phyloP scores from a whole-genome alignment of 2,888 invertebrate genomes.

The Clanis bilineata region DNA sequence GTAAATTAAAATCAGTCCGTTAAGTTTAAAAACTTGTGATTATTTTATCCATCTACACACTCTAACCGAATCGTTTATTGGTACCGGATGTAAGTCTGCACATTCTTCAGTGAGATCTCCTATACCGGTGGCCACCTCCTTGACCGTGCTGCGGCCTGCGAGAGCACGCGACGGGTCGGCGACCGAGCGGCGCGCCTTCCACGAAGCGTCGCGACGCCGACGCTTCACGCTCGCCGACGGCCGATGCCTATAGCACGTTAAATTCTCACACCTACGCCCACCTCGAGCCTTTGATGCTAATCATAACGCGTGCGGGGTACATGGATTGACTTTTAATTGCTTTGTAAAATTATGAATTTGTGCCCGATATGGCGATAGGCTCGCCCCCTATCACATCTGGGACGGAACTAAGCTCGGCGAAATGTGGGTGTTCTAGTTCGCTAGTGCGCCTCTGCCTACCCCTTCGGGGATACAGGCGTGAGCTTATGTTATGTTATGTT shows the following conservation, averaged over 20 bases:
- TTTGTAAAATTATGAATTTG: neutral
- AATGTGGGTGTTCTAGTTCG: too few species aligned
- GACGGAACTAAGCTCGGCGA: too few species aligned
- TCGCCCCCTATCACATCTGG: too few species aligned
- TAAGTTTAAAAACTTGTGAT: too few species aligned
- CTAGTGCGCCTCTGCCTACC: too few species aligned
- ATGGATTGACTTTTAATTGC: neutral
- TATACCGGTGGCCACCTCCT: slow-evolving; percentile 18
- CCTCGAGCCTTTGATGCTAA: neutral
- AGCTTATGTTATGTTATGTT: too few species aligned
- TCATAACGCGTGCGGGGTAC: neutral
- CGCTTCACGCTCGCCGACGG: neutral
- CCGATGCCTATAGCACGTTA: too few species aligned
- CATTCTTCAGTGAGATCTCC: neutral
- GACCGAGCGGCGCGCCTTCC: slow-evolving; percentile 13
- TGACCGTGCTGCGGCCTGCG: slow-evolving; percentile 19
- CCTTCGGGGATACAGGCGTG: too few species aligned
- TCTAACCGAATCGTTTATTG: too few species aligned
- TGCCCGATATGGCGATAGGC: too few species aligned
- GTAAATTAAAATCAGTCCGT: too few species aligned
- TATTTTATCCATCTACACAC: too few species aligned
- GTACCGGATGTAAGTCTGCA: neutral
- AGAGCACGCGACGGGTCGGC: slow-evolving; percentile 24
- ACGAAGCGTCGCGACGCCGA: neutral
- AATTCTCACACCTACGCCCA: neutral